phyloP scores from a whole-genome alignment of 2,888 invertebrate genomes.

The Anodontia alba region DNA sequence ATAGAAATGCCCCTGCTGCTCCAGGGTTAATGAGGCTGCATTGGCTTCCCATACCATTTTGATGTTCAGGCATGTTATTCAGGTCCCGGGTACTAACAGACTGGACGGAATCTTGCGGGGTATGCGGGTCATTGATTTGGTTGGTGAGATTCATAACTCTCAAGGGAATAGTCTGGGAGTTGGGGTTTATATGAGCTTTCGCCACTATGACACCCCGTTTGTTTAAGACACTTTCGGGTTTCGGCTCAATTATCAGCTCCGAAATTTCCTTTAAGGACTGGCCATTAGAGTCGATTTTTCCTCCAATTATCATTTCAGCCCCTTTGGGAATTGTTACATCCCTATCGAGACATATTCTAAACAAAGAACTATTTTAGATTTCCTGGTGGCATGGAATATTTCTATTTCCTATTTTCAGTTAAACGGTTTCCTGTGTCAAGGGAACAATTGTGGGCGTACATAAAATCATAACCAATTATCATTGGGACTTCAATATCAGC shows the following conservation, averaged over 20 bases:
- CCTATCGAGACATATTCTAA: background rate
- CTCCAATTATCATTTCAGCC: conserved; percentile 4
- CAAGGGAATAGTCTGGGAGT: background rate
- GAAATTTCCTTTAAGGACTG: background rate
- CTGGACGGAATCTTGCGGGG: background rate
- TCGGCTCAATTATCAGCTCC: background rate
- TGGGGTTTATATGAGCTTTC: background rate
- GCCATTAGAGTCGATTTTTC: background rate
- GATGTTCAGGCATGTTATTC: background rate
- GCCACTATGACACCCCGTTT: background rate
- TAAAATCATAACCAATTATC: conserved; percentile 10
- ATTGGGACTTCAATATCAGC: background rate
- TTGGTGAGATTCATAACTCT: background rate
- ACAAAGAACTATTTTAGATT: background rate
- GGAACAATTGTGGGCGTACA: background rate
- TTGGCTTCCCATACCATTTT: conserved; percentile 13
- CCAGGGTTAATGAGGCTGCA: background rate
- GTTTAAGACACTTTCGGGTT: background rate
- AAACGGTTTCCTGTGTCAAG: background rate
- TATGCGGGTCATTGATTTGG: background rate
- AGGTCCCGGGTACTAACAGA: background rate
- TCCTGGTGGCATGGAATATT: background rate
- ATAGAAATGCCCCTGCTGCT: background rate
- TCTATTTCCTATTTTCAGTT: background rate
- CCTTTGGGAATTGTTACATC: background rate